Base-by-base conservation (phyloP, 53 echinoderm and acorn worm species). In the Echinometra lucunter region DNA sequence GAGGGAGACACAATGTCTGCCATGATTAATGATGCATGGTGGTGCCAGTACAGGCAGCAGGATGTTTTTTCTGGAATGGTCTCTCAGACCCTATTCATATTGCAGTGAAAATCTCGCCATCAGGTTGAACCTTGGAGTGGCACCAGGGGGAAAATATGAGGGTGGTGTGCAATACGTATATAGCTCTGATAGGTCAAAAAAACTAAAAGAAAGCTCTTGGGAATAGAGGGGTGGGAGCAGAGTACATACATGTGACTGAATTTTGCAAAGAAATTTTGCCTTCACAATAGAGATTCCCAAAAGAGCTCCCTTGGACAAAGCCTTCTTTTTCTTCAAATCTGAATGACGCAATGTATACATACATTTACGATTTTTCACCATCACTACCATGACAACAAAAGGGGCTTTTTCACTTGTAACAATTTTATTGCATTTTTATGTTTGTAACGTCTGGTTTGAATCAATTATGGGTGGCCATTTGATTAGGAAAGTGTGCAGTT, bases 1-100 rank as follows among this genome's bases (percentile, higher is more conserved):
- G n/a, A 9, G 58, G 89, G 89, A 57, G 89, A 58, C 89, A 89
- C 45, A 58, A 32, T 89, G 89, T 89, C 89, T 60, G 89, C 60
- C 18, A 7, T 89, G 89, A 57, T 60, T 60, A 89, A 58, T 89
- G 89, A 89, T 89, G 89, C 57, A 88, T 89, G 34, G 8, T 89
- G 57, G 57, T 56, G 57, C 88, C 88, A 88, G 78, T 78, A 7
- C 42, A 42, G 69, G 78, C 42, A 42, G 78, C 78, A 78, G 85
- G 85, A 45, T 85, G 30, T 16, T 81, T n/a, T n/a, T 85, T 49
- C n/a, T 27, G 47, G 85, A 85, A 6, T 10, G 45, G 47, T 85
- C 49, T 28, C 30, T 49, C 30, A 85, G 85, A 78, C 78, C 42
- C 42, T 12, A 42, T 40, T 72, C 72, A 72, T 35, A 34, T 34